A percentile compares a stretch with the other conserved stretches of the same genome.
These are phyloP conservation scores for Lasius fuliginosus DNA, from an alignment of 2,888 invertebrate genomes.

Conservation along the genomic window DNA sequence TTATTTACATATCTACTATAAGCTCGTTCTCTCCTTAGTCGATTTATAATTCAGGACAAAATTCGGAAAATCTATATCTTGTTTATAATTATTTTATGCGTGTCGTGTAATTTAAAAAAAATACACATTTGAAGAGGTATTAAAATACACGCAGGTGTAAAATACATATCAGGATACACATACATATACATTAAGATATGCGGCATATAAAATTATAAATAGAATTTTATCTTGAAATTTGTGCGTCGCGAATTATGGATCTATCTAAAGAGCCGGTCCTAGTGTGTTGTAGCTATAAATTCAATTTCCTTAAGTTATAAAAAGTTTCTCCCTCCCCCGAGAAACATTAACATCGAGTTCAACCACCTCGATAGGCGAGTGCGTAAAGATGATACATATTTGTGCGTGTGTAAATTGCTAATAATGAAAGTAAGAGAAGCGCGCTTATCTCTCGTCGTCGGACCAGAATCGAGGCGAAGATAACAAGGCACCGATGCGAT, in stretches of 20 bases:
- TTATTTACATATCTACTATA: not conserved
- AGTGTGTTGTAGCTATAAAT: not conserved
- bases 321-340: not conserved
- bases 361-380: not conserved
- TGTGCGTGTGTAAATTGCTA: not conserved
- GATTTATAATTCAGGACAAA: not conserved
- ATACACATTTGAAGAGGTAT: not conserved
- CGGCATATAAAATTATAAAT: not conserved
- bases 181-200: no score
- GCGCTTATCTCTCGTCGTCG: conserved; percentile 31
- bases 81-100: not conserved
- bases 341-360: not conserved
- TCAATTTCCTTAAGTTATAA: not conserved
- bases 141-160: not conserved
- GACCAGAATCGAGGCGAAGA: conserved; percentile 6
- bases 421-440: not conserved
- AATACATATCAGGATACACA: not conserved
- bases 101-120: not conserved
- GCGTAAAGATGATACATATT: not conserved
- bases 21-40: not conserved
- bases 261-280: not conserved
- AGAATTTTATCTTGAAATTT: not conserved
- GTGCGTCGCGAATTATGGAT: not conserved
- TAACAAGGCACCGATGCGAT: conserved; percentile 14
- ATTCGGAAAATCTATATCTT: not conserved